Conservation (phyloP, 92 coral and sea anemone species). For the Paramuricea clavata region DNA sequence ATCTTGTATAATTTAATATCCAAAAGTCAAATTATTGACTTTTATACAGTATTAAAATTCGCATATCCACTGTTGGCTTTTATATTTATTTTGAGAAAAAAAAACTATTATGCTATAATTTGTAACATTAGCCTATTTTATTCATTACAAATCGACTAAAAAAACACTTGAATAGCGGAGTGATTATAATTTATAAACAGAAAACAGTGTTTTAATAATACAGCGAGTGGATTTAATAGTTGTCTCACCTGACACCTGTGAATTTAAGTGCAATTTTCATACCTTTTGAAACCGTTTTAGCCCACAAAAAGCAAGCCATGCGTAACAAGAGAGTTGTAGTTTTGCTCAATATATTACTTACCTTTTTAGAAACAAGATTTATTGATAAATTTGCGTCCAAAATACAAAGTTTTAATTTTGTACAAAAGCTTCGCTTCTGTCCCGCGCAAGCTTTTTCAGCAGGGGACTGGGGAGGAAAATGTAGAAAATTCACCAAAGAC, state of each 20-base stretch:
- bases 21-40: too few relatives aligned
- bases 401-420: not conserved
- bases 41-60: too few relatives aligned
- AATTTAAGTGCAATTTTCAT: not conserved
- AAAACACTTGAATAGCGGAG: not conserved
- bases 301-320: not conserved
- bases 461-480: not conserved
- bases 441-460: not conserved
- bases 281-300: not conserved
- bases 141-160: not conserved
- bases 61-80: too few relatives aligned
- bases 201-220: too few relatives aligned
- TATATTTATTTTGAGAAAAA: too few relatives aligned
- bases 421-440: not conserved
- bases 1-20: too few relatives aligned
- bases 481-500: too few relatives aligned
- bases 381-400: not conserved
- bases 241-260: not conserved
- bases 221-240: too few relatives aligned
- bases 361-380: not conserved
- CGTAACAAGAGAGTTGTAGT: not conserved
- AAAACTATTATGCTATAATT: not conserved
- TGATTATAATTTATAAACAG: not conserved
- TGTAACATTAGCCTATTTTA: not conserved
- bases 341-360: not conserved